A percentile compares a stretch with the other conserved stretches of the same genome.
Evolutionary conservation across 1,140 invertebrate species (phyloP).

Genomic region (Lasaia peninsularis): DNA sequence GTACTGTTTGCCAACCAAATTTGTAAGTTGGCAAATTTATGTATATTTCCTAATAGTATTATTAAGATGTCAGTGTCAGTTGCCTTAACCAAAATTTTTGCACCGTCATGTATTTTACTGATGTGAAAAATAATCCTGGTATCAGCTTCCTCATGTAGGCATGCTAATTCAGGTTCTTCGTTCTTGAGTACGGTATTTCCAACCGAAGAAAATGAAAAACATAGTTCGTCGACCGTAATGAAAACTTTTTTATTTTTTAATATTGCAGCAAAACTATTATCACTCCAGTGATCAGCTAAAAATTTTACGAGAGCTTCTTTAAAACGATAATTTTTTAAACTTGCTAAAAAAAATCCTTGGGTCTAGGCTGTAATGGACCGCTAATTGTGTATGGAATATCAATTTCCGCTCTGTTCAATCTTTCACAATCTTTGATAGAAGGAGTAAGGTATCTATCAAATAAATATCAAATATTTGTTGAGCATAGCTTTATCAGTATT

Average conservation of each 20-base stretch:
- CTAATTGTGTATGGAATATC: slow-evolving; percentile 42
- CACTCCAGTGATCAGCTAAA: slow-evolving; percentile 42
- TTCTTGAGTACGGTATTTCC: slow-evolving; percentile 30
- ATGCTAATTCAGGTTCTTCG: slow-evolving; percentile 35
- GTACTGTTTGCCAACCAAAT: not conserved
- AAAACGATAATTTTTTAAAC: slow-evolving; percentile 43
- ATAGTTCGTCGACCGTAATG: slow-evolving; percentile 33
- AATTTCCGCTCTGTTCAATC: slow-evolving; percentile 34
- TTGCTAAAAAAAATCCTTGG: slow-evolving; percentile 43
- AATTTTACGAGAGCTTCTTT: slow-evolving; percentile 48
- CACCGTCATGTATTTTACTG: slow-evolving; percentile 26
- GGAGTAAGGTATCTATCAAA: slow-evolving; percentile 47
- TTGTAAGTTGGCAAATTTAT: not conserved
- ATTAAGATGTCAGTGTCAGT: slow-evolving; percentile 46
- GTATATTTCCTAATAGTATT: slow-evolving; percentile 17
- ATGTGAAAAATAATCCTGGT: slow-evolving; percentile 30
- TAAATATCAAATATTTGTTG: too few relatives aligned
- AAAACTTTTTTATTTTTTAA: slow-evolving; percentile 41
- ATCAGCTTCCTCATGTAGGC: slow-evolving; percentile 38
- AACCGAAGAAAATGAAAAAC: slow-evolving; percentile 28
- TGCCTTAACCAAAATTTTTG: slow-evolving; percentile 36
- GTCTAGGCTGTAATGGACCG: slow-evolving; percentile 40
- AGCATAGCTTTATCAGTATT: slow-evolving; percentile 34
- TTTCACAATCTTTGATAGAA: slow-evolving; percentile 52
- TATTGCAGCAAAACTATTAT: slow-evolving; percentile 36